A percentile compares a stretch with the other conserved stretches of the same genome.
Evolutionary conservation across 2,797 vertebrate genomes (phyloP).

Genomic region (Pantherophis alleghaniensis): DNA sequence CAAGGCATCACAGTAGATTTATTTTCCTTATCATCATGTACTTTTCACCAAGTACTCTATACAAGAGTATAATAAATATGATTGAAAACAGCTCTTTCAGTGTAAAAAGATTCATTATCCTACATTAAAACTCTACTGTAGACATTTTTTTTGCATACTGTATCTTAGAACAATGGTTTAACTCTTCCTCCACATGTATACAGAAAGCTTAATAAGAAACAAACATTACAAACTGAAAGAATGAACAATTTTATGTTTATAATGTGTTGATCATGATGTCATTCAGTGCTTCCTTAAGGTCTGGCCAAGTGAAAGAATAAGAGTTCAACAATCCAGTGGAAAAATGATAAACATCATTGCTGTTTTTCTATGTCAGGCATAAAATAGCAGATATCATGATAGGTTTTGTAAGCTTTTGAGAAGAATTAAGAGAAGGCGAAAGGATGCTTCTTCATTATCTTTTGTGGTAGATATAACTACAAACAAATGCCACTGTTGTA

Average conservation of each 20-base stretch:
- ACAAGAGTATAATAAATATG: background rate
- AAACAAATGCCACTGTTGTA: conserved; percentile 11
- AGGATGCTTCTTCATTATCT: conserved; percentile 50
- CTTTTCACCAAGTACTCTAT: background rate
- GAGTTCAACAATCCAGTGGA: conserved; percentile 27
- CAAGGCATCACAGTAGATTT: background rate
- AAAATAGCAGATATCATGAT: conserved; percentile 45
- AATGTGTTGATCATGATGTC: conserved; percentile 8
- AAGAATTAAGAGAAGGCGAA: conserved; percentile 47
- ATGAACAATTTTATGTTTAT: background rate
- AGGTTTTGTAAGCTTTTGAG: conserved; percentile 27
- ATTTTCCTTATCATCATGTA: background rate
- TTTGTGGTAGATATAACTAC: conserved; percentile 47
- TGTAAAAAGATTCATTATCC: background rate
- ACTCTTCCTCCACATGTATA: conserved; percentile 6
- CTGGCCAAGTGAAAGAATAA: conserved; percentile 61
- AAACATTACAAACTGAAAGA: conserved; percentile 7
- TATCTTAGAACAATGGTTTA: background rate
- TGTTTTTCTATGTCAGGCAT: conserved; percentile 48
- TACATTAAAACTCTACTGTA: background rate
- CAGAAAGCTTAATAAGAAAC: conserved; percentile 46
- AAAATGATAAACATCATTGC: conserved; percentile 32
- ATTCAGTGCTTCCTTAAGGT: conserved; percentile 49
- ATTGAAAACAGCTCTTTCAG: background rate
- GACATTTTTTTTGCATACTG: background rate